Percentiles rank a stretch among this genome's conserved stretches.
Conservation (phyloP, 2,888 invertebrate species). For the Bruchidius siliquastri region DNA sequence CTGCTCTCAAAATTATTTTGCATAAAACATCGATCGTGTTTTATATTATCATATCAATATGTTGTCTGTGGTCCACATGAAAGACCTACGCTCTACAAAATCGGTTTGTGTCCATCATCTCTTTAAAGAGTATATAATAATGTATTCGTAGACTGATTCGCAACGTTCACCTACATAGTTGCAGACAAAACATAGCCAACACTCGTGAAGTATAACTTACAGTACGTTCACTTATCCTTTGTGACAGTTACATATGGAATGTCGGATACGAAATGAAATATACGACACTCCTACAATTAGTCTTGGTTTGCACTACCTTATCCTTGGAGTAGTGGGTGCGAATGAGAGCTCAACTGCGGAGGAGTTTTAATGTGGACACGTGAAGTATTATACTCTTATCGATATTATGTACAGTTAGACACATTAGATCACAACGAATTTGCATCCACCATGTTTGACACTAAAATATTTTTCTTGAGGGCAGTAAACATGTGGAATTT, state of each 20-base stretch:
- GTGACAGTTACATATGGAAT: neutral
- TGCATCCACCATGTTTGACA: no score
- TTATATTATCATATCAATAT: no score
- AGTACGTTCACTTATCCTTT: neutral
- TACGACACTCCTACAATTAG: neutral
- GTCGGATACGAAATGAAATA: neutral
- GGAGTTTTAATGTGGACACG: neutral
- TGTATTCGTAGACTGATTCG: neutral
- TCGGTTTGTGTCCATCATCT: no score
- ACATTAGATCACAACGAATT: no score
- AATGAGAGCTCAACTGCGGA: neutral
- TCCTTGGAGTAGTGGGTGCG: neutral
- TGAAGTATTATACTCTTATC: neutral
- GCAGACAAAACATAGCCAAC: neutral
- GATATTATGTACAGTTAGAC: no score
- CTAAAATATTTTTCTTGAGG: no score
- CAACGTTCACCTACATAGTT: neutral
- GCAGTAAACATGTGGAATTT: no score
- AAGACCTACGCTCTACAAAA: no score
- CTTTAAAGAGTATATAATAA: neutral
- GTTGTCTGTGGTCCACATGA: no score
- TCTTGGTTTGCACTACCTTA: neutral
- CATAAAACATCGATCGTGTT: no score
- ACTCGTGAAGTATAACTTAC: neutral
- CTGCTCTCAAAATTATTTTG: no score